Evolutionary conservation across 1,140 invertebrate genomes (phyloP).

Genomic region (Sitophilus oryzae): DNA sequence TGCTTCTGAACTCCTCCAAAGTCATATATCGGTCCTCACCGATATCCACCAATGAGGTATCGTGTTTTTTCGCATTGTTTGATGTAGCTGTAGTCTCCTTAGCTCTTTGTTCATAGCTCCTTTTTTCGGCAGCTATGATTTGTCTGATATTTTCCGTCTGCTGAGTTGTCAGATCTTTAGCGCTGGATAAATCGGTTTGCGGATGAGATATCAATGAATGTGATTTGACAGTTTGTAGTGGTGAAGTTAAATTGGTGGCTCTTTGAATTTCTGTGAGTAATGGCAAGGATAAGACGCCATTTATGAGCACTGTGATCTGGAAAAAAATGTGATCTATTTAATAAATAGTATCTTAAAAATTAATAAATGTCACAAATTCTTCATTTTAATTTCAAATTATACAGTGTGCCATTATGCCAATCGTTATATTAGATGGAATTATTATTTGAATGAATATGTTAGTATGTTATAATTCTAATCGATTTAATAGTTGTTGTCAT

Average conservation of each 20-base stretch:
- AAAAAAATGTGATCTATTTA: not conserved
- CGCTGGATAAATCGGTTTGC: too few relatives aligned
- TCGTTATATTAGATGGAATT: too few relatives aligned
- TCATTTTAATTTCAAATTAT: too few relatives aligned
- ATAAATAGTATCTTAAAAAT: too few relatives aligned
- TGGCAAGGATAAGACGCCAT: not conserved
- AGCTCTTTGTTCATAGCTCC: conserved; percentile 3
- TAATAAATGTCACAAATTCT: too few relatives aligned
- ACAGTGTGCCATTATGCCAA: too few relatives aligned
- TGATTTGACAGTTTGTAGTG: too few relatives aligned
- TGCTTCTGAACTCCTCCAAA: conserved; percentile 12
- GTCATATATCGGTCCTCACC: conserved; percentile 10
- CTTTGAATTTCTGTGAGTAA: not conserved
- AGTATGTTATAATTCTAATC: too few relatives aligned
- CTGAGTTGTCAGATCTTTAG: conserved; percentile 3
- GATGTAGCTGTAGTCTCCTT: not conserved
- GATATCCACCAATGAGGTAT: conserved; percentile 4
- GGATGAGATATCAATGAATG: too few relatives aligned
- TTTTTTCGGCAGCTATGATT: conserved; percentile 11
- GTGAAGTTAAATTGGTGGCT: too few relatives aligned
- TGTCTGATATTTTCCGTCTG: conserved; percentile 15
- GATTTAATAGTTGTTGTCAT: too few relatives aligned
- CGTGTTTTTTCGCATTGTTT: conserved; percentile 4
- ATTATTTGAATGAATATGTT: too few relatives aligned
- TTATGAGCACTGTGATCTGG: not conserved